A percentile compares a stretch with the other conserved stretches of the same genome.
Conservation (phyloP, 1,140 invertebrate species). For the Cydia strobilella region DNA sequence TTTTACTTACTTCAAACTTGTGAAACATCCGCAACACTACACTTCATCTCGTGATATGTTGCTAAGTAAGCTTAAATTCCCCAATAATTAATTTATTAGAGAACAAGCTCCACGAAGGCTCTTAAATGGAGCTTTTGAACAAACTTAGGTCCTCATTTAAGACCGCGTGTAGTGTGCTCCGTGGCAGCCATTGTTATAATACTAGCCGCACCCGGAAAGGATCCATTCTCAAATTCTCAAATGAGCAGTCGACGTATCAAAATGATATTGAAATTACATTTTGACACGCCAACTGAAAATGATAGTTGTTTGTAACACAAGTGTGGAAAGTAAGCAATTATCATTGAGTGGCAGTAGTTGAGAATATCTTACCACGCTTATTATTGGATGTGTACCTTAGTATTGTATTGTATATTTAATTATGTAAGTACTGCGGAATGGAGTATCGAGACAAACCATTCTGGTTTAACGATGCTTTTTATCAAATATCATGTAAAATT, state of each 20-base stretch:
- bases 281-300: background rate
- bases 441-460: too few species aligned
- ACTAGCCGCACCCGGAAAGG: background rate
- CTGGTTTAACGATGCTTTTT: too few species aligned
- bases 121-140: constrained; percentile 11
- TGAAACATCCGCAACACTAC: too few species aligned
- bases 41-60: background rate
- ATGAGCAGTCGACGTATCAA: background rate
- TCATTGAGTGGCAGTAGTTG: too few species aligned
- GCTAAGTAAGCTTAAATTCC: background rate
- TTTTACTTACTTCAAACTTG: too few species aligned
- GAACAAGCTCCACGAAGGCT: background rate
- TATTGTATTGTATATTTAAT: too few species aligned
- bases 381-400: too few species aligned
- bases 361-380: too few species aligned
- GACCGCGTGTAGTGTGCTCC: background rate
- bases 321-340: too few species aligned
- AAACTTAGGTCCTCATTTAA: constrained; percentile 11
- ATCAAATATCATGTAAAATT: too few species aligned
- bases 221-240: background rate
- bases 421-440: too few species aligned
- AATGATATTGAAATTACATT: background rate
- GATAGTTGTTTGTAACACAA: too few species aligned
- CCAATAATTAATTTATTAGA: constrained; percentile 9
- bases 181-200: constrained; percentile 1